phyloP scores from a whole-genome alignment of 1,140 invertebrate genomes.

The Drosophila suzukii region DNA sequence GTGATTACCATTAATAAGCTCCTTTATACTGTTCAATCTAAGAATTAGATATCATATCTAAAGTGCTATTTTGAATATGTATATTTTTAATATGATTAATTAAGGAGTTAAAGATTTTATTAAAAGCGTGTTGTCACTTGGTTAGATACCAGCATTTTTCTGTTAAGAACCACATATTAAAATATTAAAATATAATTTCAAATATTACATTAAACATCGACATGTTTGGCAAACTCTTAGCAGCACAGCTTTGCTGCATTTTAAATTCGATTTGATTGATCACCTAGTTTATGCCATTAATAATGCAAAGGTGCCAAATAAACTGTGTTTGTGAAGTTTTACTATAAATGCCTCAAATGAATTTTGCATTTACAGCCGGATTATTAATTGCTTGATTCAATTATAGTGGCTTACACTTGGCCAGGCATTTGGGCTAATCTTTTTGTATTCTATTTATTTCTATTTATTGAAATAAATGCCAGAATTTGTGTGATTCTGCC shows the following conservation, averaged over 20 bases:
- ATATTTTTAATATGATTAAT: no score
- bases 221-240: not conserved
- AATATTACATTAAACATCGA: not conserved
- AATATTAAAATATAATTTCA: not conserved
- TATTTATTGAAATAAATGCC: constrained; percentile 47
- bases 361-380: constrained; percentile 7
- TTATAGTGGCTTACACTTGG: constrained; percentile 11
- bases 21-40: no score
- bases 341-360: constrained; percentile 2
- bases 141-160: no score
- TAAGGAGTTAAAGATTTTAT: no score
- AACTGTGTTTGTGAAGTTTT: not conserved
- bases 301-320: constrained; percentile 5
- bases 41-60: no score
- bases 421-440: constrained; percentile 4
- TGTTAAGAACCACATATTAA: not conserved
- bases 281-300: constrained; percentile 1
- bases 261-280: constrained; percentile 11
- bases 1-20: no score
- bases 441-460: not conserved
- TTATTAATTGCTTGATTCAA: constrained; percentile 31
- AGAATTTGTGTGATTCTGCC: not conserved
- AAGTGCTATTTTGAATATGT: no score
- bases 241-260: not conserved
- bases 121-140: no score